Evolutionary conservation across 1,140 invertebrate species (phyloP), one percentile per base, ranked within the genome.

Genomic region (Orius laevigatus): DNA sequence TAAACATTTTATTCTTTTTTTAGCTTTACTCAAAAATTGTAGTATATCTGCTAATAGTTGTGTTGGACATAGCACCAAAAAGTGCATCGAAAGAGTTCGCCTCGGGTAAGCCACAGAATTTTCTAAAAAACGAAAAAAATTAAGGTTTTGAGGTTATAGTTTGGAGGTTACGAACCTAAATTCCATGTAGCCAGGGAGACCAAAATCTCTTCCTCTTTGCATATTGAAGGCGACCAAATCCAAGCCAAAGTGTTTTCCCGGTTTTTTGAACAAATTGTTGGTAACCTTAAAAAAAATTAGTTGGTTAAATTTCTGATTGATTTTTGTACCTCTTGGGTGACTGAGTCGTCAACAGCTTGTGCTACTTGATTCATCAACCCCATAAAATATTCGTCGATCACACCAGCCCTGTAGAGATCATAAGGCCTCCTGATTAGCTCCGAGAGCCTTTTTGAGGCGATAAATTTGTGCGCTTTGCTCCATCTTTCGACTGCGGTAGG

Each of bases 141-240:
- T 9, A 16, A 41, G 14, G 25, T 42, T 33, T 9, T 15, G 15
- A 48, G 15, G 12, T 48, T n/a, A 49, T 41, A 6, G 18, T 35
- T 19, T 39, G 15, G 20, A 16, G 3, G 1, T 19, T 51, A 41
- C 39, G 48, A 58, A 74, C 68, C 75, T 70, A 65, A 81, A 92
- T 63, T 90, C 84, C 79, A 88, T 90, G 60, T 91, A 92, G 35
- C 86, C 85, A 32, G 87, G 87, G 48, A 95, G 69, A 50, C 88
- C 89, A 59, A 92, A 90, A 62, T 94, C 90, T 52, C 90, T 72
- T 25, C 85, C 90, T 60, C 91, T 72, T 64, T 93, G 88, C 77
- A 94, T 89, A 62, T 95, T 95, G 59, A 94, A 87, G 1, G 90
- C 87, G 2, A 91, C 88, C 54, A 95, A 68, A 65, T 95, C 91